Conservation (phyloP, 2,888 invertebrate genomes). For the Acrobasis repandana region DNA sequence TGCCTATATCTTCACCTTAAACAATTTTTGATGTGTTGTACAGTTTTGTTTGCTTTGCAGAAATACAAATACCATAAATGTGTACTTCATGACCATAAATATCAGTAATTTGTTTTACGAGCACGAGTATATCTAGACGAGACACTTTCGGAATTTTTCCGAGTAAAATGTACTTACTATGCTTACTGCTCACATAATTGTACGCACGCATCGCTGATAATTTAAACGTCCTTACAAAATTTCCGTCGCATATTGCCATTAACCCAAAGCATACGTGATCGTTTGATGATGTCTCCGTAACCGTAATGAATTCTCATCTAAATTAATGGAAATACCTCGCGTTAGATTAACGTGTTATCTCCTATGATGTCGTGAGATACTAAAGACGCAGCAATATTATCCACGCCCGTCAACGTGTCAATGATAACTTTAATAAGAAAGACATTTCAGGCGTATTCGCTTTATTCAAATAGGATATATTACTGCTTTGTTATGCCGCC, state of each 20-base stretch:
- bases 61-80: too few relatives aligned
- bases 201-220: background rate
- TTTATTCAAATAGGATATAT: background rate
- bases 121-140: too few relatives aligned
- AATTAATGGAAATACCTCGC: conserved; percentile 63
- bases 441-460: background rate
- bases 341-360: conserved; percentile 58
- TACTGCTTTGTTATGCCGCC: too few relatives aligned
- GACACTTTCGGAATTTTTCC: too few relatives aligned
- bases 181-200: background rate
- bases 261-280: conserved; percentile 42
- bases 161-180: too few relatives aligned
- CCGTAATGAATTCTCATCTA: conserved; percentile 61
- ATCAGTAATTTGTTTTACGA: too few relatives aligned
- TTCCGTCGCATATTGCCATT: conserved; percentile 33
- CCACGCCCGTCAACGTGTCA: background rate
- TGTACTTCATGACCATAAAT: too few relatives aligned
- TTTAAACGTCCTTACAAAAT: background rate
- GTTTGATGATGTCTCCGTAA: conserved; percentile 48
- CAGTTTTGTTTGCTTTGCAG: too few relatives aligned
- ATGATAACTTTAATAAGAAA: background rate
- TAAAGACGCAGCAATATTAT: conserved; percentile 4
- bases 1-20: too few relatives aligned
- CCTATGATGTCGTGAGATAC: conserved; percentile 32
- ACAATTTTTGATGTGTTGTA: too few relatives aligned